Percentiles rank a stretch among this genome's conserved stretches.
phyloP scores from a whole-genome alignment of 2,797 vertebrate genomes.

The Trachops cirrhosus region DNA sequence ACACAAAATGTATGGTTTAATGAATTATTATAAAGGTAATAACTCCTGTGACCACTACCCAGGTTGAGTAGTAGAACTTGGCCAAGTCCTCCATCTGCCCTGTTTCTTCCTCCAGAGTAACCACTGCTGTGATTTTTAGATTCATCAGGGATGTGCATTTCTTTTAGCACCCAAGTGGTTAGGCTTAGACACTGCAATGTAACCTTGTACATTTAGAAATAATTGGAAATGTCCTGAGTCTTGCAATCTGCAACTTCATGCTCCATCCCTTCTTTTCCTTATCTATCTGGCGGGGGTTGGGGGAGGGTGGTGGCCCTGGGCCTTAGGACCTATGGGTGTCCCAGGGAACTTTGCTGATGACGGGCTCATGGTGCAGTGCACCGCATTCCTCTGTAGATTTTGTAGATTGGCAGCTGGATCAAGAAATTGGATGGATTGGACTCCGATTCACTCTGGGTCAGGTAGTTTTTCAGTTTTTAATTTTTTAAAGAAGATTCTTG shows the following conservation, averaged over 20 bases:
- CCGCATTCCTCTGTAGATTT: background rate
- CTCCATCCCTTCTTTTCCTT: background rate
- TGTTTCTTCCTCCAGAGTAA: background rate
- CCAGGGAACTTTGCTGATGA: background rate
- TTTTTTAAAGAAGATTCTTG: too few relatives aligned
- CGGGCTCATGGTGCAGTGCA: accelerated
- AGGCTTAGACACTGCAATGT: background rate
- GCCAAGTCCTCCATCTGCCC: background rate
- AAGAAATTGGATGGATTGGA: background rate
- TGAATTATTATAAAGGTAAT: background rate
- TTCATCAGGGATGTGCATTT: background rate
- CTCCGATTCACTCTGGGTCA: background rate
- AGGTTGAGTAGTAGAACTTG: background rate
- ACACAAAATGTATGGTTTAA: background rate
- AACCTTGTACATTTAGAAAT: background rate
- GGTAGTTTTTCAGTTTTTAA: too few relatives aligned
- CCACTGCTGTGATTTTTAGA: background rate
- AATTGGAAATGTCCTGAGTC: background rate
- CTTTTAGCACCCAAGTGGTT: background rate
- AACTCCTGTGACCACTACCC: background rate
- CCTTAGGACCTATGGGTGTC: background rate
- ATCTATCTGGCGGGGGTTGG: too few relatives aligned
- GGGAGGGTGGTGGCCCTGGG: background rate
- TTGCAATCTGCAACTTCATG: background rate
- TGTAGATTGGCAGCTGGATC: background rate